Percentiles rank a stretch among this genome's conserved stretches.
Conservation (phyloP, 2,888 invertebrate genomes). For the Eupithecia subfuscata region DNA sequence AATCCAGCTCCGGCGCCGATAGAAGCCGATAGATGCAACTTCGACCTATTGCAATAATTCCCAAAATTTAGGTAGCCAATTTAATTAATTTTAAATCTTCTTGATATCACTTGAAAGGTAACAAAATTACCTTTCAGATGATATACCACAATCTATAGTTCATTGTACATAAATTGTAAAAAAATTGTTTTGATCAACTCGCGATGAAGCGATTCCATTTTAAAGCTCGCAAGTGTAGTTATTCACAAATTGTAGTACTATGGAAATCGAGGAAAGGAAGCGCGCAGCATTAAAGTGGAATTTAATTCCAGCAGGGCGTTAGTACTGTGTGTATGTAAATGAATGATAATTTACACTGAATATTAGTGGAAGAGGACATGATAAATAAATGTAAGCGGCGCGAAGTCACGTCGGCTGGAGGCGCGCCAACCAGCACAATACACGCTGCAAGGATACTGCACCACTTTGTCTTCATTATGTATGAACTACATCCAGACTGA, state of each 20-base stretch:
- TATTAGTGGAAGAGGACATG: conserved; percentile 54
- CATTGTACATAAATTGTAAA: too few relatives aligned
- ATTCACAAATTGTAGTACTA: conserved; percentile 35
- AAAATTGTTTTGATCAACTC: too few relatives aligned
- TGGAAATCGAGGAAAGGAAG: conserved; percentile 39
- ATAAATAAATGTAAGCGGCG: conserved; percentile 57
- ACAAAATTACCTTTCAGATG: too few relatives aligned
- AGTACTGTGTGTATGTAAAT: conserved; percentile 49
- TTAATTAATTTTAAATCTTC: too few relatives aligned
- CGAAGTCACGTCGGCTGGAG: conserved; percentile 52
- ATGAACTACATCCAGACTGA: conserved; percentile 43
- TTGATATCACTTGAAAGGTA: too few relatives aligned
- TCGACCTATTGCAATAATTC: too few relatives aligned
- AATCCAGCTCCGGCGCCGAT: too few relatives aligned
- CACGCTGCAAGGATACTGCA: conserved; percentile 53
- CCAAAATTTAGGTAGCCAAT: too few relatives aligned
- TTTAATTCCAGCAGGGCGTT: conserved; percentile 48
- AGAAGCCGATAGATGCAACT: too few relatives aligned
- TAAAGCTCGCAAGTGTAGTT: too few relatives aligned
- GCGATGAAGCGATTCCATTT: too few relatives aligned
- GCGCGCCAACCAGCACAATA: conserved; percentile 54
- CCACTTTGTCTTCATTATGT: conserved; percentile 66
- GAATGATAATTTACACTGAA: conserved; percentile 53
- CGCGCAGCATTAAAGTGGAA: conserved; percentile 38
- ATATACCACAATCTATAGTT: too few relatives aligned